Evolutionary conservation across 2,888 invertebrate species (phyloP).

Genomic region (Philopedon plagiatum): DNA sequence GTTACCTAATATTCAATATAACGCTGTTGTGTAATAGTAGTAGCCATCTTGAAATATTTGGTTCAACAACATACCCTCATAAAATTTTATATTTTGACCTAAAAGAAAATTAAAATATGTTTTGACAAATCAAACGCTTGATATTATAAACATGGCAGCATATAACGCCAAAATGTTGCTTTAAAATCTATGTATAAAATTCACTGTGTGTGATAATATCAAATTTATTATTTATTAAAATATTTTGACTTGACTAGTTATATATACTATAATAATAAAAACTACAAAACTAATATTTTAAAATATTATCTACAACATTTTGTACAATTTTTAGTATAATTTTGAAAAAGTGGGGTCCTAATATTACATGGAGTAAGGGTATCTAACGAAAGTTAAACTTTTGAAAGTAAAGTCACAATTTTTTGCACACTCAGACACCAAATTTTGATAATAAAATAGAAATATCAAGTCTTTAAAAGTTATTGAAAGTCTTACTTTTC

Average conservation of each 20-base stretch:
- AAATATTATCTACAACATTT: conserved; percentile 64
- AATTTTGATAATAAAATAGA: conserved; percentile 37
- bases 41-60: no score
- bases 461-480: conserved; percentile 4
- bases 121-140: conserved; percentile 10
- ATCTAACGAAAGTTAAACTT: conserved; percentile 2
- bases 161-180: conserved; percentile 18
- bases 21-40: no score
- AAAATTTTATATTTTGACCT: conserved; percentile 39
- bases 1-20: neutral
- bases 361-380: conserved; percentile 35
- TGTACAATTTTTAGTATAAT: conserved; percentile 57
- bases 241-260: conserved; percentile 63
- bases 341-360: conserved; percentile 56
- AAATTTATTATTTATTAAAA: conserved; percentile 59
- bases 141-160: conserved; percentile 19
- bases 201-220: conserved; percentile 55
- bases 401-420: conserved; percentile 33
- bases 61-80: neutral
- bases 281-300: conserved; percentile 53
- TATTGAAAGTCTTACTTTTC: conserved; percentile 16
- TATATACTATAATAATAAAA: conserved; percentile 56
- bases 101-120: conserved; percentile 29
- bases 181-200: conserved; percentile 39
- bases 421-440: conserved; percentile 25